phyloP scores from a whole-genome alignment of 64 coral and sea anemone genomes.

The Porites lutea region DNA sequence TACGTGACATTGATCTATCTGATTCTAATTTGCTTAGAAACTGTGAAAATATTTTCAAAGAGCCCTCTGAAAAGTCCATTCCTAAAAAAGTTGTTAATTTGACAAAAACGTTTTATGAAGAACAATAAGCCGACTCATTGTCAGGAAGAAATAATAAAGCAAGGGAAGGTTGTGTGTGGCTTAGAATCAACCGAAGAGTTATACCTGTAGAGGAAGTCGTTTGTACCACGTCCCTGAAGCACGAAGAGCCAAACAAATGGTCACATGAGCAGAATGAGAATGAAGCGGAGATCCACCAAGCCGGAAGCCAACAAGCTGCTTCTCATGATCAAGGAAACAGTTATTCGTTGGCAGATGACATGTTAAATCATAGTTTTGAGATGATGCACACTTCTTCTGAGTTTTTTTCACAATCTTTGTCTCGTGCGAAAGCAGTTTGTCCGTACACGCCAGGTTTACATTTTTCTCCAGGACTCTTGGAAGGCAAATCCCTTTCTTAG shows the following conservation, averaged over 20 bases:
- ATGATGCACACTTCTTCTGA: background rate
- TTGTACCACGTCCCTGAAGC: background rate
- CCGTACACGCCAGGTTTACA: background rate
- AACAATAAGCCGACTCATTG: background rate
- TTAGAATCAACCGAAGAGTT: background rate
- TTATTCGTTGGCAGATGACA: no score
- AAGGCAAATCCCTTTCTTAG: background rate
- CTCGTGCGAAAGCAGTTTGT: background rate
- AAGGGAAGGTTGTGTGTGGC: background rate
- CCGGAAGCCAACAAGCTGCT: background rate
- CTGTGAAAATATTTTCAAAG: background rate
- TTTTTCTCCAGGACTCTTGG: background rate
- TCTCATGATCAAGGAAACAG: no score
- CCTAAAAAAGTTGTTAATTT: background rate
- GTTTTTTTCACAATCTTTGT: constrained; percentile 12
- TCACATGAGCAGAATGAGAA: background rate
- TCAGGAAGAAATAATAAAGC: background rate
- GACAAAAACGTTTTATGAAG: background rate
- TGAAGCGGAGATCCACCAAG: background rate
- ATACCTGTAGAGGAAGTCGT: background rate
- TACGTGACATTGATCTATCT: background rate
- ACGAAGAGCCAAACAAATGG: background rate
- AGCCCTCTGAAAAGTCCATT: background rate
- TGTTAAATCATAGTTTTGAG: background rate
- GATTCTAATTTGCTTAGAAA: background rate